These are phyloP conservation scores for Amazonetta brasiliensis DNA, from an alignment of 2,797 vertebrate genomes.

Conservation along the genomic window DNA sequence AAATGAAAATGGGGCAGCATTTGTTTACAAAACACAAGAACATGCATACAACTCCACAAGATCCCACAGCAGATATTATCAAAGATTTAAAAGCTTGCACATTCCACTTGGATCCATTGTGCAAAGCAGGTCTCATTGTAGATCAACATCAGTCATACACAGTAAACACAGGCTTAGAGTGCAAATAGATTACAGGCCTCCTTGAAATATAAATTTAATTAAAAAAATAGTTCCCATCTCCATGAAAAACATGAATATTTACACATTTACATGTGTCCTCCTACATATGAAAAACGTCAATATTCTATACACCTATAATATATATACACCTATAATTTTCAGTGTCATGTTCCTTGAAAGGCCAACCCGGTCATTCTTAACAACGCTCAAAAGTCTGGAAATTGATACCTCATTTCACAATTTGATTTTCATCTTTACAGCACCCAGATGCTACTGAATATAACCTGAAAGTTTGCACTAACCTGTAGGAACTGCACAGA, in stretches of 20 bases:
- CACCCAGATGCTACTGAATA: rapidly evolving
- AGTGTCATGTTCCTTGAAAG: neutral
- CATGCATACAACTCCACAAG: neutral
- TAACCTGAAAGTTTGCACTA: neutral
- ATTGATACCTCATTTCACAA: neutral
- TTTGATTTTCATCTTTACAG: neutral
- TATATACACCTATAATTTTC: neutral
- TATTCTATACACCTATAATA: neutral
- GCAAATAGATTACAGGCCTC: neutral
- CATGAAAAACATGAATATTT: too few relatives aligned
- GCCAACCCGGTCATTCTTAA: neutral
- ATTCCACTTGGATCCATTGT: neutral
- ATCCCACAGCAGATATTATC: neutral
- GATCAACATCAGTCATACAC: neutral
- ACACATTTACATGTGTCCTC: too few relatives aligned
- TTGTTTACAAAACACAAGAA: neutral
- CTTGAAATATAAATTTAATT: neutral
- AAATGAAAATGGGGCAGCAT: neutral
- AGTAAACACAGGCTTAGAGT: neutral
- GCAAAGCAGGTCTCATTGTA: neutral
- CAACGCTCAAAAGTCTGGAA: neutral
- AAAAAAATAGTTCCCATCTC: neutral
- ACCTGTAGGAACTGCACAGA: neutral
- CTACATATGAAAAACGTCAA: neutral
- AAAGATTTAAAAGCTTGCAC: neutral